Base-by-base conservation (phyloP, 2,113 vertebrate species). In the Dascyllus trimaculatus region DNA sequence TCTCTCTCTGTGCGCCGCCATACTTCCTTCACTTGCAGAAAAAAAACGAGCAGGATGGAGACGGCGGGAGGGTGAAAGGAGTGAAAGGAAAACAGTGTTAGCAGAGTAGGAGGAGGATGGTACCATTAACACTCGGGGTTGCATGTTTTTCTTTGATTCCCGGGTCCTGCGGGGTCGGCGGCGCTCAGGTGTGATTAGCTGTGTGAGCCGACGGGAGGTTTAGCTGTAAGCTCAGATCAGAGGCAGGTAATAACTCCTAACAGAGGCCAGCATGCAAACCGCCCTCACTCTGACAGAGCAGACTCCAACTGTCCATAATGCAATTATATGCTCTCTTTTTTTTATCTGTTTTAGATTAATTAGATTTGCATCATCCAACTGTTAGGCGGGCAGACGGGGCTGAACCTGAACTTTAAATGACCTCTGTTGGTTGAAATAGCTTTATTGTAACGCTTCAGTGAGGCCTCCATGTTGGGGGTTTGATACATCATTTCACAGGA, bases 51-150 rank as follows among this genome's bases (percentile, higher is more conserved):
- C 48, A 4, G 29, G 67, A 62, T 59, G 60, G 67, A 83, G 71
- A 72, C n/a, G 24, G 62, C 15, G 32, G 75, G 71, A 71, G 86
- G 65, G 71, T 38, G 69, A 59, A 63, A 65, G 80, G 87, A 82
- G 81, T 81, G 78, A 84, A 89, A 85, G 84, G 83, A 92, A 92
- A 90, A 93, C 85, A 84, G 70, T 84, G 84, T 88, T 85, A 62
- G 85, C 4, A 19, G 73, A 70, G 75, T 4, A 53, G 81, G 80
- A 77, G 82, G 76, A 85, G 74, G 86, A 75, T 82, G 81, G 88
- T 80, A 80, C 68, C 77, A 86, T 91, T 88, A 91, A 81, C 76
- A 78, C 66, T 57, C 9, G 5, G 68, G 57, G 68, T 19, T 18
- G 75, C 69, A 18, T 88, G 79, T 77, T 87, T 85, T 76, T 84